These are phyloP conservation scores for Oscheius sp. DNA, from an alignment of 1,140 invertebrate species.

Conservation along the genomic window DNA sequence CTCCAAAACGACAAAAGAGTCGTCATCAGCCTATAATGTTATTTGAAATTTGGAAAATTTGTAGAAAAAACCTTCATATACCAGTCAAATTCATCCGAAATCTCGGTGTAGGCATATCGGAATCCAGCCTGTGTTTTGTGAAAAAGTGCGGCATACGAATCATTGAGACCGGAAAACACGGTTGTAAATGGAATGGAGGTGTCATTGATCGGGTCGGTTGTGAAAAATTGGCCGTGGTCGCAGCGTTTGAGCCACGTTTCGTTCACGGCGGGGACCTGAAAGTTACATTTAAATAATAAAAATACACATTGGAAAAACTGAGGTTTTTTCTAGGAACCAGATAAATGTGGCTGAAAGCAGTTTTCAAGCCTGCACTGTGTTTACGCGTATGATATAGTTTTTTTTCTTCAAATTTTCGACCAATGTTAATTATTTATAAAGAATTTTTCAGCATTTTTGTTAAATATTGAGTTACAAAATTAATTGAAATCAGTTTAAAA, in stretches of 20 bases:
- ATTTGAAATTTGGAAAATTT: constrained; percentile 37
- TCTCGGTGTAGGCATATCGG: constrained; percentile 23
- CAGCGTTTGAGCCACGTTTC: constrained; percentile 30
- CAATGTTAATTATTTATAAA: no score
- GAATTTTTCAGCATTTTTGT: no score
- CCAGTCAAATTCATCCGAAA: constrained; percentile 34
- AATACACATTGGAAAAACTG: no score
- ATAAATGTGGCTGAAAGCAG: no score
- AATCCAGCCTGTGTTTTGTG: constrained; percentile 24
- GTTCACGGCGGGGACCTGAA: constrained; percentile 18
- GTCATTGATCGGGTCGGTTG: constrained; percentile 16
- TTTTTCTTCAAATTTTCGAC: no score
- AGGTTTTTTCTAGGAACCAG: no score
- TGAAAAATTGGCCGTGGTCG: constrained; percentile 34
- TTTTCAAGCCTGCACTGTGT: no score
- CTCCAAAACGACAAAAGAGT: constrained; percentile 62
- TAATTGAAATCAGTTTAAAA: no score
- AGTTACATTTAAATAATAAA: no score
- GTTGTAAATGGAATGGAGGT: constrained; percentile 21
- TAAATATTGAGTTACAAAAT: no score
- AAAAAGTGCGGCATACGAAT: constrained; percentile 17
- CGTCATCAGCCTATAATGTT: constrained; percentile 61
- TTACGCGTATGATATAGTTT: no score
- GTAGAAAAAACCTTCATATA: constrained; percentile 20
- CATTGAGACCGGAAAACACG: constrained; percentile 15